Conservation (phyloP, 2,888 invertebrate species). For the Diplazon laetatorius region DNA sequence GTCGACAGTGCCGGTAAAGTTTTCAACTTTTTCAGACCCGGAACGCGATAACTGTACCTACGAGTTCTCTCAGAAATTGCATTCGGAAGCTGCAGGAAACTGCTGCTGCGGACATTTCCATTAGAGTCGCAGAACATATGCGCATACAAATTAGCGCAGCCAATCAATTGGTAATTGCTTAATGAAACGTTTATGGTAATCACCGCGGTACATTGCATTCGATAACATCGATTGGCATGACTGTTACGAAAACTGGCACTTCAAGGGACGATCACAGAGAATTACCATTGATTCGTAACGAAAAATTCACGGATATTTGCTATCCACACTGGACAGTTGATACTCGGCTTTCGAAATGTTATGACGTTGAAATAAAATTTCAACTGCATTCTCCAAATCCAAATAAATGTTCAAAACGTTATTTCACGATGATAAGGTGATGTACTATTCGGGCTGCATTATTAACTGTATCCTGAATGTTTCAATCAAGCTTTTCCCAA, state of each 20-base stretch:
- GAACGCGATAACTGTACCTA: not conserved
- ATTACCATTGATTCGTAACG: not conserved
- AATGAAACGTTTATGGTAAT: constrained; percentile 6
- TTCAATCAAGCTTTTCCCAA: too few species aligned
- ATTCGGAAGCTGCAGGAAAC: constrained; percentile 12
- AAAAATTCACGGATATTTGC: too few species aligned
- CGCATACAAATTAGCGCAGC: constrained; percentile 3
- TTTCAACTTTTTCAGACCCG: not conserved
- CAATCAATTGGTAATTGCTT: constrained; percentile 32
- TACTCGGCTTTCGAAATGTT: too few species aligned
- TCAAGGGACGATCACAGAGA: not conserved
- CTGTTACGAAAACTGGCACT: not conserved
- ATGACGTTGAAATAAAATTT: too few species aligned
- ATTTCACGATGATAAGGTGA: too few species aligned
- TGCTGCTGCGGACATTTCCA: constrained; percentile 7
- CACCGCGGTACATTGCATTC: constrained; percentile 7
- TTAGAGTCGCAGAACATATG: constrained; percentile 8
- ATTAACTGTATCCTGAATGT: too few species aligned
- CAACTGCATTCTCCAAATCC: not conserved
- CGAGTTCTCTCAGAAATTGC: not conserved
- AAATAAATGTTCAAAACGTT: too few species aligned
- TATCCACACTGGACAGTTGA: too few species aligned
- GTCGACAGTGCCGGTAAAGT: too few species aligned
- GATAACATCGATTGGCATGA: not conserved
- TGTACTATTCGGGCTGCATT: not conserved